Evolutionary conservation across 2,888 invertebrate genomes (phyloP), one percentile per base, ranked within the genome.

Genomic region (Hirtodrosophila cameraria): DNA sequence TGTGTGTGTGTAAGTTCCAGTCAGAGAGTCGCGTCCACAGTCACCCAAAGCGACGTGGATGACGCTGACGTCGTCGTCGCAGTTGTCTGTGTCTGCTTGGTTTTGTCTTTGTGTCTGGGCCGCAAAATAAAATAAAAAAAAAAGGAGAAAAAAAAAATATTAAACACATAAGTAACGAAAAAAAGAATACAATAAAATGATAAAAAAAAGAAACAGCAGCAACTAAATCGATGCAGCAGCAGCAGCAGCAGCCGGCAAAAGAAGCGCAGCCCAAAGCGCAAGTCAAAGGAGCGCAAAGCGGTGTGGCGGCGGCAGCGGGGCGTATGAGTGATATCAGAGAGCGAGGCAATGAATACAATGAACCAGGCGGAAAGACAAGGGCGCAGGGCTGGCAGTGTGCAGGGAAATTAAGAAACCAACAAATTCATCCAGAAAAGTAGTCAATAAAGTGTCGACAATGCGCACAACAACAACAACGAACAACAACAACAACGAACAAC

Each of bases 401-500:
- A 78, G 70, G 53, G 74, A 86, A 86, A 85, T 87, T 85, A 87
- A 86, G 83, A 82, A 86, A 87, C 80, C 87, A 86, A 87, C 83
- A 88, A 88, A 87, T 87, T 86, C 87, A 87, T 88, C 83, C 87
- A 88, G 83, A 85, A 87, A 88, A 87, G 84, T 85, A 88, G 87
- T 86, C 88, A 88, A 88, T 88, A 86, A 86, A 88, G 81, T 86
- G 86, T 86, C 84, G 88, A 83, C 81, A 84, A 83, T 87, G 81
- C 77, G 77, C 84, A 65, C 68, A 71, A 71, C 76, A 85, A 61
- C 74, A 67, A 45, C 67, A 54, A 45, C n/a, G n/a, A n/a, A n/a
- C 50, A 49, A 15, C 42, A 49, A 38, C 36, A 50, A 23, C 42
- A 60, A 39, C 50, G 48, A 35, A 49, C 52, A 55, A 48, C 55